Conservation (phyloP, 2,888 invertebrate genomes). For the Iphiclides podalirius region DNA sequence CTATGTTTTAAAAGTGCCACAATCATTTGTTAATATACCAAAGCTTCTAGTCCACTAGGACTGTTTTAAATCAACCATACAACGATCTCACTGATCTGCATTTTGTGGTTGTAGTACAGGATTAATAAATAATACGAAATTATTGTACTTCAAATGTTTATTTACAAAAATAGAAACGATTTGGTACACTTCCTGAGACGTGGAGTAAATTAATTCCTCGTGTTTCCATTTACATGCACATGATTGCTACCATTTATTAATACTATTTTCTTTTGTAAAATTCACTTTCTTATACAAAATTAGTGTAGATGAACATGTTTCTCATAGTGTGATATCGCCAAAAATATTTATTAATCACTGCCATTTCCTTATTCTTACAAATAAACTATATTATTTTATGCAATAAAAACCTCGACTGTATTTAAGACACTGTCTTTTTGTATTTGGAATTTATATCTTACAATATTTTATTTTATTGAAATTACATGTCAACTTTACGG, state of each 20-base stretch:
- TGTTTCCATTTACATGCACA: slow-evolving; percentile 54
- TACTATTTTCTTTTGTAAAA: not conserved
- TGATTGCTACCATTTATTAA: slow-evolving; percentile 42
- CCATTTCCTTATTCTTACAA: not conserved
- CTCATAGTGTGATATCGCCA: not conserved
- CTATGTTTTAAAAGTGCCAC: too few species aligned
- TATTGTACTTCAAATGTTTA: slow-evolving; percentile 48
- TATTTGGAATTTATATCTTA: slow-evolving; percentile 4
- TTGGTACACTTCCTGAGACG: slow-evolving; percentile 44
- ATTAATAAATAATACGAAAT: slow-evolving; percentile 12
- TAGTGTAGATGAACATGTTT: not conserved
- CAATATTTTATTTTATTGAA: slow-evolving; percentile 11
- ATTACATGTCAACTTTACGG: slow-evolving; percentile 21
- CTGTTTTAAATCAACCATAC: slow-evolving; percentile 31
- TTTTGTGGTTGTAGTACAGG: slow-evolving; percentile 20
- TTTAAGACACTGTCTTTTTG: slow-evolving; percentile 7
- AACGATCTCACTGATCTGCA: slow-evolving; percentile 21
- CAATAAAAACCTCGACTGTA: not conserved
- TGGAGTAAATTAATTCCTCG: slow-evolving; percentile 42
- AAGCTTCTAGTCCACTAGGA: slow-evolving; percentile 48
- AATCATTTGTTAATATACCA: slow-evolving; percentile 38
- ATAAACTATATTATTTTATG: not conserved
- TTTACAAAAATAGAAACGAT: slow-evolving; percentile 73
- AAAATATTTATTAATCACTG: slow-evolving; percentile 10
- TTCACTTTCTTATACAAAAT: slow-evolving; percentile 6